These are phyloP conservation scores for Tyto alba DNA, from an alignment of 2,113 vertebrate species.

Conservation along the genomic window DNA sequence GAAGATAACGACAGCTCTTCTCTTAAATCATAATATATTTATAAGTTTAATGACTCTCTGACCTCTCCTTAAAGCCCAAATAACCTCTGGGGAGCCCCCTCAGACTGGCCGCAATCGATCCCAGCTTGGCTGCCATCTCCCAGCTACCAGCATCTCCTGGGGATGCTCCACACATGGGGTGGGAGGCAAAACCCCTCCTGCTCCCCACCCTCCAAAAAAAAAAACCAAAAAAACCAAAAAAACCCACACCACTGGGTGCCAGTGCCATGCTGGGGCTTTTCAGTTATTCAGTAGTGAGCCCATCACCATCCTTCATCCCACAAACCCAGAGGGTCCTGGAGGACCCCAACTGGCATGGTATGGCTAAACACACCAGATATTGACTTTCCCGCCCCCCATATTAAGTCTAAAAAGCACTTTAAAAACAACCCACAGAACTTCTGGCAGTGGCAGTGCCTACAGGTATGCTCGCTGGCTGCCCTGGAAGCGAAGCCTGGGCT, in stretches of 20 bases:
- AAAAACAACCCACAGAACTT: rapidly evolving
- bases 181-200: background rate
- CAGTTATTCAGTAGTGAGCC: background rate
- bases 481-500: background rate
- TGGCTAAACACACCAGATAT: background rate
- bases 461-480: background rate
- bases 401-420: background rate
- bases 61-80: slow-evolving; percentile 61
- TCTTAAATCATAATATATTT: slow-evolving; percentile 52
- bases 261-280: background rate
- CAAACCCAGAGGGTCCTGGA: background rate
- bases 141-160: background rate
- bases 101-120: slow-evolving; percentile 20
- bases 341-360: background rate
- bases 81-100: slow-evolving; percentile 6
- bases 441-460: background rate
- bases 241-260: background rate
- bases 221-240: too few relatives aligned
- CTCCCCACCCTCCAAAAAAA: too few relatives aligned
- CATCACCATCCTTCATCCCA: background rate
- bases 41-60: slow-evolving; percentile 43
- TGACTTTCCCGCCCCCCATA: too few relatives aligned
- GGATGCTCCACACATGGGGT: background rate
- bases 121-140: background rate
- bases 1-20: background rate